Conservation (phyloP, 2,888 invertebrate species). For the Tuta absoluta region DNA sequence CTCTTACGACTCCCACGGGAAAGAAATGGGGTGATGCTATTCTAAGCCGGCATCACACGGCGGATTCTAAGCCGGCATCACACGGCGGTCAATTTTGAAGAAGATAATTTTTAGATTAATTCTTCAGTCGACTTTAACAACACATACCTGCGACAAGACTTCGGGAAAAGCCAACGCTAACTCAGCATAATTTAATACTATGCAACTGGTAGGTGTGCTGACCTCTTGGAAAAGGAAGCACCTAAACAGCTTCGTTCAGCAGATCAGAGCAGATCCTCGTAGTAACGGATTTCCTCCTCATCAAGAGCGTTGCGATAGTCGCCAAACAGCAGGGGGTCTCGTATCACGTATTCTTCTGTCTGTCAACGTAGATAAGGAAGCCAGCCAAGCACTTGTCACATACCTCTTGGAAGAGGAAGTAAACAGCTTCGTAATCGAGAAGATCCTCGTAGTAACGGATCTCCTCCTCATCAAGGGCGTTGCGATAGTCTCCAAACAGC, state of each 20-base stretch:
- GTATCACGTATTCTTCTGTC: slow-evolving; percentile 84
- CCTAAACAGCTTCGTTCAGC: slow-evolving; percentile 88
- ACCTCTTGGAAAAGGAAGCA: slow-evolving; percentile 92
- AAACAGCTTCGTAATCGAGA: slow-evolving; percentile 94
- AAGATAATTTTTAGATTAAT: too few species aligned
- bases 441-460: slow-evolving; percentile 93
- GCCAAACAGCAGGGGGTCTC: slow-evolving; percentile 93
- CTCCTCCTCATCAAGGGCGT: slow-evolving; percentile 90
- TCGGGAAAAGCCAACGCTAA: too few species aligned
- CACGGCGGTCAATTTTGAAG: too few species aligned
- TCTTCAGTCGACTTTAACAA: too few species aligned
- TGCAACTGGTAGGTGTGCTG: slow-evolving; percentile 28
- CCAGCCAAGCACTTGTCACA: neutral
- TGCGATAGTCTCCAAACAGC: slow-evolving; percentile 93
- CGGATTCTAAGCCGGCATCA: too few species aligned
- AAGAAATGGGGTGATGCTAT: too few species aligned
- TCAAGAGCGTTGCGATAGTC: slow-evolving; percentile 93
- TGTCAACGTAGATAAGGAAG: neutral
- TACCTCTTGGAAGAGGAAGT: slow-evolving; percentile 92
- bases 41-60: too few species aligned
- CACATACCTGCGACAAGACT: too few species aligned
- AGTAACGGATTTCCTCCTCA: slow-evolving; percentile 88
- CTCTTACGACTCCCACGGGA: too few species aligned
- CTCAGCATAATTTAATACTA: too few species aligned
- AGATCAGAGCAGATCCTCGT: slow-evolving; percentile 93